Conservation (phyloP, 2,797 vertebrate genomes). For the Apogon hyalosoma region DNA sequence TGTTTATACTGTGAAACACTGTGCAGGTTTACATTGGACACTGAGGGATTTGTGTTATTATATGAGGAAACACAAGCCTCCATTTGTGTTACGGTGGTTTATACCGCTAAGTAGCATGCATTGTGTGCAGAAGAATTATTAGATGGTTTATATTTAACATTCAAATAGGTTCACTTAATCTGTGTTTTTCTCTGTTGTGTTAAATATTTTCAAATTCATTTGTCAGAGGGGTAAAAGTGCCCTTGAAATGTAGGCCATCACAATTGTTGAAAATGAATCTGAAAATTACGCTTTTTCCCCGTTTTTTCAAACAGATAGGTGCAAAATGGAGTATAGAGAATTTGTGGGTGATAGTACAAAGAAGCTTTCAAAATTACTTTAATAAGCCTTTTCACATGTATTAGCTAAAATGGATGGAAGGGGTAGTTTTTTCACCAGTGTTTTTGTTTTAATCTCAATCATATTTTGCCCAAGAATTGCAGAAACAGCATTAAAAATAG, state of each 20-base stretch:
- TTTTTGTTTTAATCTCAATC: too few species aligned
- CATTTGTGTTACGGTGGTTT: slow-evolving; percentile 19
- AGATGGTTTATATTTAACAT: slow-evolving; percentile 10
- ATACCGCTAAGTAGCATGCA: slow-evolving; percentile 11
- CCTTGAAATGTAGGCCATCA: neutral
- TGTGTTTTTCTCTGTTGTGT: slow-evolving; percentile 1
- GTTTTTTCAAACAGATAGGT: too few species aligned
- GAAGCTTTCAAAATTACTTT: too few species aligned
- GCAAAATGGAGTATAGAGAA: too few species aligned
- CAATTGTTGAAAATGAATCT: neutral
- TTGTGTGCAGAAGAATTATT: slow-evolving; percentile 29
- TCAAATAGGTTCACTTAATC: slow-evolving; percentile 22
- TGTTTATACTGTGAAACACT: slow-evolving; percentile 43
- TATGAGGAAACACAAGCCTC: slow-evolving; percentile 19
- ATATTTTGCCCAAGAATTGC: too few species aligned
- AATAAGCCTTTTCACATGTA: too few species aligned
- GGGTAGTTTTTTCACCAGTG: too few species aligned
- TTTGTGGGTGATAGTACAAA: too few species aligned
- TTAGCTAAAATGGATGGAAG: too few species aligned
- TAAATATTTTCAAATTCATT: neutral
- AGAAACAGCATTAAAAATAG: too few species aligned
- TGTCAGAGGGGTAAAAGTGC: neutral
- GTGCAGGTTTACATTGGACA: slow-evolving; percentile 31
- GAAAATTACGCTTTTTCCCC: too few species aligned
- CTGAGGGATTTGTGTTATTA: slow-evolving; percentile 42